Base-by-base conservation (phyloP, 2,888 invertebrate genomes). In the Drosophila heteroneura region DNA sequence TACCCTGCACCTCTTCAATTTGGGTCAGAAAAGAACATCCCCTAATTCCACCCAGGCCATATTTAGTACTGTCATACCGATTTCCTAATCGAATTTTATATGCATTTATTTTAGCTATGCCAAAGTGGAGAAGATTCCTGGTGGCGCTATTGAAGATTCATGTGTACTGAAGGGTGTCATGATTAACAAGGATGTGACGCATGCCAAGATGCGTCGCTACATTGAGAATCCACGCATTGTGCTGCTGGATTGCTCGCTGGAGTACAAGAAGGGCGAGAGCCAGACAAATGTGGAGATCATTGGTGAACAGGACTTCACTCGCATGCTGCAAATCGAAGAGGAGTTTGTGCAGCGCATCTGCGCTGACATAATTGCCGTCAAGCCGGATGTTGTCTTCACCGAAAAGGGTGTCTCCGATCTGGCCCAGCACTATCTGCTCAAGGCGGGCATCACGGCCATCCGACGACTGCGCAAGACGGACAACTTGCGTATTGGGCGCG, bases 241-340 rank as follows among this genome's bases (percentile, higher is more conserved):
- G 1, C 94, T 99, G 61, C 94, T 99, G 35, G 99, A 99, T 94
- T 99, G 99, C 93, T 96, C 97, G 1, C 94, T 99, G 65, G 99
- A 99, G 93, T 99, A 99, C 94, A 99, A 99, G 94, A 99, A 99
- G 94, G 99, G 99, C 39, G 99, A 99, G 94, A 98, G 98, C 92
- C 98, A 98, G 95, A 99, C 99, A 7, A 98, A 99, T 93, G 97
- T 99, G 37, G 99, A 99, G 94, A 97, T 99, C 72, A 94, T 96
- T 90, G 98, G 97, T 61, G 99, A 99, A 90, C 96, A 97, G 94
- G 99, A 99, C 94, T 99, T 99, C 93, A 98, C 99, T 0, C 96
- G 97, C 89, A 96, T 99, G 92, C 94, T 99, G 59, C 97, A 99
- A 94, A 94, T 99, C 59, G 99, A 99, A 93, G 99, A 99, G 93